phyloP scores from a whole-genome alignment of 1,140 invertebrate genomes.

The Drosophila santomea region DNA sequence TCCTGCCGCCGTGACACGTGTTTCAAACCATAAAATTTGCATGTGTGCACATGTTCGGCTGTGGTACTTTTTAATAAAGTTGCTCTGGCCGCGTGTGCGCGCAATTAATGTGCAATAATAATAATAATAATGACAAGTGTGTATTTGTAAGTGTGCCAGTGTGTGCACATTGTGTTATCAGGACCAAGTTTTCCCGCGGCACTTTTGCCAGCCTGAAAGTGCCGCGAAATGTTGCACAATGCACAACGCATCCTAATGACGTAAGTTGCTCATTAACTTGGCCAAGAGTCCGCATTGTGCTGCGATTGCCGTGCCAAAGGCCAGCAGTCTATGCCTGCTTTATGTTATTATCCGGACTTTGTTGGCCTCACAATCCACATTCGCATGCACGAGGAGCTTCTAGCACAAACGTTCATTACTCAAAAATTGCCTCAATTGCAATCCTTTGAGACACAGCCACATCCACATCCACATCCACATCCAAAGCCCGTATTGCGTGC shows the following conservation, averaged over 20 bases:
- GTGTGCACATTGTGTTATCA: slow-evolving; percentile 43
- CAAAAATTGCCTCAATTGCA: slow-evolving; percentile 15
- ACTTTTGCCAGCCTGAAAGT: slow-evolving; percentile 5
- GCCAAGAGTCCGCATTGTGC: slow-evolving; percentile 8
- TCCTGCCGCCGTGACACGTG: slow-evolving; percentile 59
- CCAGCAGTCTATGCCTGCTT: neutral
- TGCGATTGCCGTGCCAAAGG: neutral
- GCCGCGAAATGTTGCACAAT: slow-evolving; percentile 35
- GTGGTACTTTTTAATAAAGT: slow-evolving; percentile 67
- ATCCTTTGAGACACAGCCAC: slow-evolving; percentile 27
- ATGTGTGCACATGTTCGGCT: slow-evolving; percentile 44
- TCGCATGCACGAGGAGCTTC: neutral
- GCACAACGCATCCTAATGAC: slow-evolving; percentile 43
- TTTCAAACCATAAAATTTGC: slow-evolving; percentile 71
- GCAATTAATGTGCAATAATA: slow-evolving; percentile 71
- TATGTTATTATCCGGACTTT: slow-evolving; percentile 26
- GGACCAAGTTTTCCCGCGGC: slow-evolving; percentile 43
- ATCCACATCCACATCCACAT: neutral
- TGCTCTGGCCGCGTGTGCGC: slow-evolving; percentile 46
- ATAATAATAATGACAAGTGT: slow-evolving; percentile 29
- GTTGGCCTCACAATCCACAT: neutral
- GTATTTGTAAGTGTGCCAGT: neutral
- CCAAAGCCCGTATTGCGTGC: slow-evolving; percentile 26
- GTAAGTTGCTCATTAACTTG: slow-evolving; percentile 63
- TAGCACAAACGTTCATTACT: slow-evolving; percentile 35